Evolutionary conservation across 2,888 invertebrate species (phyloP).

Genomic region (Macrosiphum euphorbiae): DNA sequence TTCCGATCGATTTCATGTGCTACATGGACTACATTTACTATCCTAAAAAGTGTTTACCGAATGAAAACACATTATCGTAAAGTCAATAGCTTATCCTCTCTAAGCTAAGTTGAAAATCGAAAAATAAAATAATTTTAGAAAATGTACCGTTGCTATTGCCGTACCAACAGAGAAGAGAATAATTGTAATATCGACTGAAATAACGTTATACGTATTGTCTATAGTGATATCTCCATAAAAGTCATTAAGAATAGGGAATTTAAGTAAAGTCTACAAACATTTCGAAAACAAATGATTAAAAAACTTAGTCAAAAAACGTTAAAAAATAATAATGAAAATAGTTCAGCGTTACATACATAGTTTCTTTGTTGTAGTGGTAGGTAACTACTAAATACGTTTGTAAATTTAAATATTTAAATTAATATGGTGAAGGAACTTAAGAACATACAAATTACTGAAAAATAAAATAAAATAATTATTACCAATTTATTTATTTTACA

Average conservation of each 20-base stretch:
- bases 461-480: neutral
- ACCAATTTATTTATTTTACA: neutral
- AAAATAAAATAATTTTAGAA: neutral
- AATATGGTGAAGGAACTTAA: neutral
- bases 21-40: constrained; percentile 6
- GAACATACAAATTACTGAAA: neutral
- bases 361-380: neutral
- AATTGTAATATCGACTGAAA: neutral
- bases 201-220: neutral
- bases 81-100: constrained; percentile 7
- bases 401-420: neutral
- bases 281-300: neutral
- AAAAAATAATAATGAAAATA: neutral
- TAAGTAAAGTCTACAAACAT: neutral
- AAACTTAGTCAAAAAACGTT: neutral
- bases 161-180: neutral
- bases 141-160: neutral
- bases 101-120: neutral
- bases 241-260: neutral
- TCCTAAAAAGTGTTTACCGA: constrained; percentile 18
- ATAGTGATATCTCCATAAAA: neutral
- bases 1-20: constrained; percentile 26
- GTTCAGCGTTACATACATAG: neutral
- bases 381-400: neutral
- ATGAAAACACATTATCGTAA: constrained; percentile 21